A percentile compares a stretch with the other conserved stretches of the same genome.
Evolutionary conservation across 2,888 invertebrate species (phyloP).

Genomic region (Herminia tarsipennalis): DNA sequence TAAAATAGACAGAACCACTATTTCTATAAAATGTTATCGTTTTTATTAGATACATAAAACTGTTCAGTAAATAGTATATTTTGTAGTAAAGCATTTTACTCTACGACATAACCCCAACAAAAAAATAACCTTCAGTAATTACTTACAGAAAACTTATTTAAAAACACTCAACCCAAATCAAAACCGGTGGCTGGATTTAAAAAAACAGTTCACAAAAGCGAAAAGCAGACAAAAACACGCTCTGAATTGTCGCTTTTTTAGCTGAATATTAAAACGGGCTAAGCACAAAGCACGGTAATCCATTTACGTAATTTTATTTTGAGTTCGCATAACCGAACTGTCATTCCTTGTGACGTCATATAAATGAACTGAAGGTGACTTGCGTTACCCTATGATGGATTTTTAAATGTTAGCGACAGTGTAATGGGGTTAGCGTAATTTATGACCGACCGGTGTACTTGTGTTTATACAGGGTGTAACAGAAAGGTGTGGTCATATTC

Average conservation of each 20-base stretch:
- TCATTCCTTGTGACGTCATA: slow-evolving; percentile 72
- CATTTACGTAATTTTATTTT: slow-evolving; percentile 76
- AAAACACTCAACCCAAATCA: slow-evolving; percentile 31
- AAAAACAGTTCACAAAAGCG: slow-evolving; percentile 23
- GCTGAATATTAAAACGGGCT: slow-evolving; percentile 45
- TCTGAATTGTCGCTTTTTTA: slow-evolving; percentile 35
- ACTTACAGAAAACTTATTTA: slow-evolving; percentile 11
- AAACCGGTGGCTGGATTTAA: slow-evolving; percentile 9
- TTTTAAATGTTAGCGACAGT: slow-evolving; percentile 77
- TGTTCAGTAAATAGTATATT: too few species aligned
- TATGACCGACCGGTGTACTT: slow-evolving; percentile 48
- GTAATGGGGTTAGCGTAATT: slow-evolving; percentile 66
- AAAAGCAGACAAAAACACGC: slow-evolving; percentile 24
- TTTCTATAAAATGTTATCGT: too few species aligned
- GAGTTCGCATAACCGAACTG: slow-evolving; percentile 74
- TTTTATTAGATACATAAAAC: too few species aligned
- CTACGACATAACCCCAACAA: too few species aligned
- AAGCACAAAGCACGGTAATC: slow-evolving; percentile 54
- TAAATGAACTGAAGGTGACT: slow-evolving; percentile 78
- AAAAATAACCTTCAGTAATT: slow-evolving; percentile 2
- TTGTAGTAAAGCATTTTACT: too few species aligned
- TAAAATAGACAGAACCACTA: too few species aligned
- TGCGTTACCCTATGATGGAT: slow-evolving; percentile 73
- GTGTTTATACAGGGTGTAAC: slow-evolving; percentile 9
- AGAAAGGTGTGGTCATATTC: slow-evolving; percentile 2